phyloP scores from a whole-genome alignment of 2,888 invertebrate genomes.

The Augochlorella aurata region DNA sequence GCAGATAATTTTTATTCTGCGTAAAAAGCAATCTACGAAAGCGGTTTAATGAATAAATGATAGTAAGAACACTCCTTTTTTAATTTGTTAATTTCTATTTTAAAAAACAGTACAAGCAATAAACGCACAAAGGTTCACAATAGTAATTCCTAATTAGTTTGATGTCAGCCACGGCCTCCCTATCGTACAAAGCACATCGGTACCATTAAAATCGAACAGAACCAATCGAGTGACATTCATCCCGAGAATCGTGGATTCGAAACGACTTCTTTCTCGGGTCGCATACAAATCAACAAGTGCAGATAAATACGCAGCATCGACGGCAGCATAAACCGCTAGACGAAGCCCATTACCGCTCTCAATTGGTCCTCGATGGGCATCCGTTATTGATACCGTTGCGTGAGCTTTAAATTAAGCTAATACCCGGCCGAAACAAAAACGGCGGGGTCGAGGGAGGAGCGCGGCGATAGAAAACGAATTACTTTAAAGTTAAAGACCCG shows the following conservation, averaged over 20 bases:
- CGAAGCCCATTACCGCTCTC: constrained; percentile 22
- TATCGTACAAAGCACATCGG: neutral
- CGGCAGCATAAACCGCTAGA: neutral
- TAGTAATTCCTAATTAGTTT: too few species aligned
- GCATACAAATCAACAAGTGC: constrained; percentile 2
- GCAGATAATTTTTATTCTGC: too few species aligned
- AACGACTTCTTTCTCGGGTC: too few species aligned
- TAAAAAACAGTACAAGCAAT: too few species aligned
- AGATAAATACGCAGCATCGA: neutral
- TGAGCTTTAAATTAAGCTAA: constrained; percentile 39
- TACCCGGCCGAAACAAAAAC: constrained; percentile 17
- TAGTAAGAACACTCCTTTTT: too few species aligned
- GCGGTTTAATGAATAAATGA: too few species aligned
- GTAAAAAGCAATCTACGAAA: too few species aligned
- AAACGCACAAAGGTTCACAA: too few species aligned
- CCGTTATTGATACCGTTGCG: constrained; percentile 36
- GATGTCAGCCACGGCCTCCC: neutral
- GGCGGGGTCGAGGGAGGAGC: neutral
- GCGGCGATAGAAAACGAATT: constrained; percentile 58
- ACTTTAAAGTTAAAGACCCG: constrained; percentile 56
- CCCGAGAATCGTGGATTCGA: neutral
- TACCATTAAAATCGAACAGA: neutral
- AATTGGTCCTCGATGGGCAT: neutral
- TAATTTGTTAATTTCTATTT: too few species aligned
- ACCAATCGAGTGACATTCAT: neutral